These are phyloP conservation scores for Synodontis membranacea DNA, from an alignment of 2,113 vertebrate genomes.

Conservation along the genomic window DNA sequence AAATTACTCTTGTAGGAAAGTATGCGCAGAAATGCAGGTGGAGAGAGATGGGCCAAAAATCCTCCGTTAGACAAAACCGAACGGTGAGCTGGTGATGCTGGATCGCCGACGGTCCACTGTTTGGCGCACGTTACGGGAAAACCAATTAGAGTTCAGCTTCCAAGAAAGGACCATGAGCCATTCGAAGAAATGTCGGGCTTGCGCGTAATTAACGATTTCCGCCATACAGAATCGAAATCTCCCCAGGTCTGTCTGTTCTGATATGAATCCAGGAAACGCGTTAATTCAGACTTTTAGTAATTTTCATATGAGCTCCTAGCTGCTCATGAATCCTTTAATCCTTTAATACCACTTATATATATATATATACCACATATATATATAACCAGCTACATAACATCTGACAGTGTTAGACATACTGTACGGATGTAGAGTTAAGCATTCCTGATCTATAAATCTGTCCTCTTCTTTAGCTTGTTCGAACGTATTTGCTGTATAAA, in stretches of 20 bases:
- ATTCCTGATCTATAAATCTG: not conserved
- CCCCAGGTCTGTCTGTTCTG: not conserved
- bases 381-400: not conserved
- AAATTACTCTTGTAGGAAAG: constrained; percentile 23
- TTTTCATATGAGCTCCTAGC: not conserved
- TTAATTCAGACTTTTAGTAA: too few relatives aligned
- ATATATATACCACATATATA: not conserved
- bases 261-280: not conserved
- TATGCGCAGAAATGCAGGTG: not conserved
- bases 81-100: not conserved
- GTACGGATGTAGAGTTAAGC: not conserved
- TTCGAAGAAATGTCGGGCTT: not conserved
- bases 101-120: not conserved
- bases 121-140: not conserved
- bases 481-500: not conserved
- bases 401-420: not conserved
- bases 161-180: not conserved
- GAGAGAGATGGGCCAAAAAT: constrained; percentile 9
- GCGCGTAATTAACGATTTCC: too few relatives aligned
- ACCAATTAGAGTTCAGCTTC: not conserved
- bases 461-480: not conserved
- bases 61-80: not conserved
- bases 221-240: not conserved
- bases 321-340: not conserved
- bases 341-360: not conserved